Base-by-base conservation (phyloP, 92 coral and sea anemone genomes). In the Ricordea florida region DNA sequence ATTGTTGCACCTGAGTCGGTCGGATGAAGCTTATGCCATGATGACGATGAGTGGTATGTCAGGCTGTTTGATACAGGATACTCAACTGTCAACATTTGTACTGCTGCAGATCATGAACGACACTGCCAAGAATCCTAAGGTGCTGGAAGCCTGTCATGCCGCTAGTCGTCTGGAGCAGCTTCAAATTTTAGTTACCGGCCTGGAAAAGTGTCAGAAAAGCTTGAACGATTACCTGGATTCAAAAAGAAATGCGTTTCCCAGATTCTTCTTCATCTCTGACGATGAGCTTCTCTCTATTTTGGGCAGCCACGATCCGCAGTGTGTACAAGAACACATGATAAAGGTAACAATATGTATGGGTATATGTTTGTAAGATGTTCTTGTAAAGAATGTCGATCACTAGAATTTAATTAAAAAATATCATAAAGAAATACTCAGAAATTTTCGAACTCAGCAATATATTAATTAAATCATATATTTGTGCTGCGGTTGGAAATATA, bases 281-380 rank as follows among this genome's bases (percentile, higher is more conserved):
- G 99, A 96, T n/a, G 99, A 96, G 46, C 85, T 96, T 61, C 85
- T 96, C 37, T 96, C 99, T 7, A 96, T 96, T 72, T 84, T 96
- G 30, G 99, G 99, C 24, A 96, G 99, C 29, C 99, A 96, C 29
- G 99, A 96, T 51, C 99, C 99, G 0, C 80, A 80, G 57, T 96
- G 99, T 49, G 99, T 96, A 5, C 99, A 96, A 63, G 99, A 96
- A 73, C 99, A 96, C 58, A 96, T 96, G 98, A 94, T 94, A 52
- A 96, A 96, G 93, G 99, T 87, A 51, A 42, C n/a, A n/a, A n/a
- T n/a, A n/a, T n/a, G n/a, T n/a, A n/a, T n/a, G n/a, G n/a, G n/a
- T n/a, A n/a, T n/a, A n/a, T n/a, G n/a, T n/a, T n/a, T n/a, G n/a
- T n/a, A n/a, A n/a, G n/a, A n/a, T n/a, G n/a, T n/a, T n/a, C n/a